A percentile compares a stretch with the other conserved stretches of the same genome.
These are phyloP conservation scores for Drosophila erecta DNA, from an alignment of 1,140 invertebrate species.

Conservation along the genomic window DNA sequence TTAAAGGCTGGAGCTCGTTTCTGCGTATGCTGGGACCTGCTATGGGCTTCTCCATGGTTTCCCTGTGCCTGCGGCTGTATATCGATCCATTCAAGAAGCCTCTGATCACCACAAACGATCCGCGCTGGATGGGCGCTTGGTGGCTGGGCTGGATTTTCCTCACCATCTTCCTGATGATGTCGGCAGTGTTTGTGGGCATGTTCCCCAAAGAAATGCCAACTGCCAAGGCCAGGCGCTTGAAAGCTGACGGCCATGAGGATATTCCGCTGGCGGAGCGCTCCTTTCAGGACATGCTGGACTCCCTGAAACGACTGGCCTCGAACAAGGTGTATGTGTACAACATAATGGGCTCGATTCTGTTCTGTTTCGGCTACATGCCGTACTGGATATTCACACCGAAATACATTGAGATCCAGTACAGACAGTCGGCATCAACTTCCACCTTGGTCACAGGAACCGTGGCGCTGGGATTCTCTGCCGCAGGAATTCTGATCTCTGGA, in stretches of 20 bases:
- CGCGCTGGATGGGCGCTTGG: constrained; percentile 91
- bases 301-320: constrained; percentile 78
- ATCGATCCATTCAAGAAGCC: constrained; percentile 89
- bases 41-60: constrained; percentile 89
- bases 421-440: constrained; percentile 89
- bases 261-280: constrained; percentile 45
- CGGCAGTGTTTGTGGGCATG: constrained; percentile 87
- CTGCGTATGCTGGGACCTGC: constrained; percentile 90
- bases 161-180: constrained; percentile 86
- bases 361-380: constrained; percentile 89
- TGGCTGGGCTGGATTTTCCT: constrained; percentile 92
- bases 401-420: constrained; percentile 91
- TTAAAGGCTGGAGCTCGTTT: constrained; percentile 87
- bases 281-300: constrained; percentile 52
- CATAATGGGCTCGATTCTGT: constrained; percentile 88
- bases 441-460: constrained; percentile 89
- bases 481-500: constrained; percentile 89
- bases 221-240: constrained; percentile 36
- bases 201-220: constrained; percentile 88
- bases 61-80: constrained; percentile 88
- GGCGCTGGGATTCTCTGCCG: constrained; percentile 89
- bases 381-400: constrained; percentile 92
- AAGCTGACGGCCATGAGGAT: constrained; percentile 11
- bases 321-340: constrained; percentile 89
- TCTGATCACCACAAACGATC: constrained; percentile 88